phyloP scores from a whole-genome alignment of 1,140 invertebrate genomes.

The Papilio dardanus region DNA sequence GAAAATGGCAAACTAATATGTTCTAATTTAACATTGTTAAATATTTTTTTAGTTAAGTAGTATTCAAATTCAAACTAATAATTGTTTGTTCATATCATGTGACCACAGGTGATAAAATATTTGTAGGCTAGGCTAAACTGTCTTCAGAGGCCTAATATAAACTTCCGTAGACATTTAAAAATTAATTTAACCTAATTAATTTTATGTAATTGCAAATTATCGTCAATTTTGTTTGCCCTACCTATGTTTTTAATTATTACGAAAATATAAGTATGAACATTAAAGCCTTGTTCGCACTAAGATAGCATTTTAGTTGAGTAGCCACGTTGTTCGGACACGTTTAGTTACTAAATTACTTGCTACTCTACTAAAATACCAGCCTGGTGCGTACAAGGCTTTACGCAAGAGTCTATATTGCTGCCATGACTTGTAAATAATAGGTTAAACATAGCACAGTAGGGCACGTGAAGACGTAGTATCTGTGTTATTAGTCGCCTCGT shows the following conservation, averaged over 20 bases:
- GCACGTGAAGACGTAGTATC: background rate
- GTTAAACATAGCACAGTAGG: background rate
- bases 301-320: too few species aligned
- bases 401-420: background rate
- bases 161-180: background rate
- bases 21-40: constrained; percentile 1
- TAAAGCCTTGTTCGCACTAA: too few species aligned
- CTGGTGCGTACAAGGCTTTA: too few species aligned
- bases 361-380: too few species aligned
- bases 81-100: background rate
- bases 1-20: background rate
- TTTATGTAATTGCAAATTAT: background rate
- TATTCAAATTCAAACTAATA: background rate
- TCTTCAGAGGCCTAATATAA: background rate
- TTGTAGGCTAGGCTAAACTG: background rate
- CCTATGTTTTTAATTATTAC: background rate
- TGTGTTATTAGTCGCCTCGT: constrained; percentile 13
- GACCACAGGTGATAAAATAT: background rate
- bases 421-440: background rate
- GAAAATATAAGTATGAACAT: background rate
- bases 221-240: background rate
- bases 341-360: too few species aligned
- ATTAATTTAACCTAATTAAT: background rate
- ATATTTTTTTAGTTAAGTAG: background rate
- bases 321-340: too few species aligned